Evolutionary conservation across 2,113 vertebrate species (phyloP).

Genomic region (Ctenodactylus gundi): DNA sequence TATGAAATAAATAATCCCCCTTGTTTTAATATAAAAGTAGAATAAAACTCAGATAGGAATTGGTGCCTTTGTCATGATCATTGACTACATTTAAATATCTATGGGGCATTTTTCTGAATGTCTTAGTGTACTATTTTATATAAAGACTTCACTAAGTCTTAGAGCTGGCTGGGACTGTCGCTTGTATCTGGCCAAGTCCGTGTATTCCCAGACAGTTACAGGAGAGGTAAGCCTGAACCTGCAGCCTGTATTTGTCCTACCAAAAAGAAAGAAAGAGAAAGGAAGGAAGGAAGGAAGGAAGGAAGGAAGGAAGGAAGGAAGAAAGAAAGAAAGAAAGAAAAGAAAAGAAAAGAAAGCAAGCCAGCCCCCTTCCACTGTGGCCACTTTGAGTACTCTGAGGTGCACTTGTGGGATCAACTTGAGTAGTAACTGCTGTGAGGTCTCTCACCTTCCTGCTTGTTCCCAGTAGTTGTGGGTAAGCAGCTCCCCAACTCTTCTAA

Average conservation of each 20-base stretch:
- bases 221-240: background rate
- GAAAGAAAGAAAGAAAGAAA: too few species aligned
- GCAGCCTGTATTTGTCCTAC: background rate
- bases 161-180: background rate
- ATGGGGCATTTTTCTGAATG: background rate
- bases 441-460: background rate
- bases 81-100: background rate
- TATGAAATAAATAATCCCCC: background rate
- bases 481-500: background rate
- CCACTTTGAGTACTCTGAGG: background rate
- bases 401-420: background rate
- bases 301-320: too few species aligned
- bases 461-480: background rate
- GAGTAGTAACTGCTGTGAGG: background rate
- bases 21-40: slow-evolving; percentile 32
- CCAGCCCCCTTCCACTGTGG: background rate
- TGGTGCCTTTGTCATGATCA: background rate
- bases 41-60: background rate
- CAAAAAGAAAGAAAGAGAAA: too few species aligned
- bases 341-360: too few species aligned
- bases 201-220: background rate
- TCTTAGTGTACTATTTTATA: background rate
- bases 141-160: background rate
- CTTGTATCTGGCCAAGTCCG: background rate
- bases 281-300: too few species aligned